Conservation (phyloP, 2,113 vertebrate species). For the Morone saxatilis region DNA sequence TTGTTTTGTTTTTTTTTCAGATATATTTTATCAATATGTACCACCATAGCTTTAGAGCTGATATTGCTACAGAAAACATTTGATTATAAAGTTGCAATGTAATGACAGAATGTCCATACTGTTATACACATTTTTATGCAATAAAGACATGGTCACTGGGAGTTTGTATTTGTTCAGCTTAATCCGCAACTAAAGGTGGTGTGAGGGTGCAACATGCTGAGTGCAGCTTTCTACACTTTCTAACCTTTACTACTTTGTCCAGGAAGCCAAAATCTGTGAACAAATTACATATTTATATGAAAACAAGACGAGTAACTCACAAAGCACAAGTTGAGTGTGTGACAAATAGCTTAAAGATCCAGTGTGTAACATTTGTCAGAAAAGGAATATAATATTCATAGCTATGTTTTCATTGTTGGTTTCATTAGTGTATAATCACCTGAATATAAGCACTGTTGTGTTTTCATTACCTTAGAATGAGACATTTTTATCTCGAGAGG, state of each 20-base stretch:
- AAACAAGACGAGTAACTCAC: background rate
- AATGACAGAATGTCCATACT: background rate
- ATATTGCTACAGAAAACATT: conserved; percentile 1
- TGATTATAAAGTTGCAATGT: background rate
- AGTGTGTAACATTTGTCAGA: no score
- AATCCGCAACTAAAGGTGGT: background rate
- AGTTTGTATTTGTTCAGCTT: background rate
- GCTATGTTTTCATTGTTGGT: no score
- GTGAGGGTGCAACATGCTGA: background rate
- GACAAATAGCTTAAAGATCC: no score
- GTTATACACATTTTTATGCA: conserved; percentile 33
- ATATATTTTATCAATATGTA: conserved; percentile 10
- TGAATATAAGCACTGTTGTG: no score
- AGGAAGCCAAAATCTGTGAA: background rate
- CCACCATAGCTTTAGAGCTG: conserved; percentile 14
- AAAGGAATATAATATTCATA: no score
- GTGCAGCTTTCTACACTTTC: background rate
- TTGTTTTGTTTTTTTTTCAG: conserved; percentile 51
- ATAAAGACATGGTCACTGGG: conserved; percentile 40
- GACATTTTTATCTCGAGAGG: no score
- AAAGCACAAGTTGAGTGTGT: background rate
- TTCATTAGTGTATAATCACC: no score
- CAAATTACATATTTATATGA: background rate
- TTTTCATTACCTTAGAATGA: no score
- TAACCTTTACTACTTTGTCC: background rate